Base-by-base conservation (phyloP, 2,797 vertebrate species). In the Neosilurus hyrtlii region DNA sequence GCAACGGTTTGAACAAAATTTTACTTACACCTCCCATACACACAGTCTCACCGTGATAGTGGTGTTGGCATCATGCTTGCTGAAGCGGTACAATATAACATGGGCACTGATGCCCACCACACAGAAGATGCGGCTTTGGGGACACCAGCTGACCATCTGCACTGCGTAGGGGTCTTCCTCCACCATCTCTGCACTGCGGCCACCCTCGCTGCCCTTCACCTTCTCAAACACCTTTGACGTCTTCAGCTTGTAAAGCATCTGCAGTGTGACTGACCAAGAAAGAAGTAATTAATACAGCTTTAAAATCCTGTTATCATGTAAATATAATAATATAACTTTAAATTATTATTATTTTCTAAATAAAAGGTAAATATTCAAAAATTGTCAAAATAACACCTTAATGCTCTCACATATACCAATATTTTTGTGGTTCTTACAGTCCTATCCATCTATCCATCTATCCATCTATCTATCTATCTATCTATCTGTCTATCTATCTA, bases 231-330 rank as follows among this genome's bases (percentile, higher is more conserved):
- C 96, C 89, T 99, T 99, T 87, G 96, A 97, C 0, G 96, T 99
- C 93, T 99, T 99, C 89, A 99, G 89, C 90, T 97, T 99, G 92
- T 99, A 99, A 84, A 99, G 91, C 97, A 99, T 98, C 94, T 99
- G 97, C n/a, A 99, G 93, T 80, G 97, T 98, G 92, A 98, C 98
- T 99, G 87, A 70, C 11, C 71, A 43, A 35, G 26, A 77, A 10
- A 30, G 22, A 62, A 22, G 56, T 22, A 9, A 16, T 84, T 72
- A 73, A 9, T 24, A 18, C 0, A 24, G 26, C 26, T 66, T 66
- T 54, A 24, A 14, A 15, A 43, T 75, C 11, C 22, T 61, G 30
- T 30, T 30, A 30, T 30, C 30, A 1, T 30, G 30, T 30, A 75
- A 57, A 57, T 57, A 35, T 61, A 15, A 22, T 43, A 5, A 37